These are phyloP conservation scores for Palythoa caribaeorum DNA, from an alignment of 92 coral and sea anemone species.

Conservation along the genomic window DNA sequence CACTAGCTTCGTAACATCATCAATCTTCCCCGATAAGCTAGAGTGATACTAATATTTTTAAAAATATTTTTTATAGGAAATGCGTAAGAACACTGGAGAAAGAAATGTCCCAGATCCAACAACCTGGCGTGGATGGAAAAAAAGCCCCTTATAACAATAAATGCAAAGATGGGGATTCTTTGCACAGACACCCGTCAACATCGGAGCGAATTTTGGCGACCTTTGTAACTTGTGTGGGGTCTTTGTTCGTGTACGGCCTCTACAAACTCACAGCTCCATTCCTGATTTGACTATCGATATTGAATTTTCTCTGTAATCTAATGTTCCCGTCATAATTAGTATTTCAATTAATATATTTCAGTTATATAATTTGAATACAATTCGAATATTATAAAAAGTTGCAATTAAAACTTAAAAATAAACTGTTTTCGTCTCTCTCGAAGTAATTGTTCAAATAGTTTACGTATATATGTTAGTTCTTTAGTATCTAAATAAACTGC, in stretches of 20 bases:
- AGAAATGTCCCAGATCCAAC: not conserved
- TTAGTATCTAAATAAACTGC: too few species aligned
- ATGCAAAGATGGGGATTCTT: not conserved
- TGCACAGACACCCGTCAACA: not conserved
- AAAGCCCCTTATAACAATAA: not conserved
- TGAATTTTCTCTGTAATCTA: not conserved
- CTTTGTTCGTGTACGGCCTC: slow-evolving; percentile 37
- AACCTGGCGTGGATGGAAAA: too few species aligned
- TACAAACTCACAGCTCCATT: slow-evolving; percentile 21
- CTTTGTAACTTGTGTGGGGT: slow-evolving; percentile 30
- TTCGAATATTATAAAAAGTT: too few species aligned
- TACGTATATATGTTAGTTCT: too few species aligned
- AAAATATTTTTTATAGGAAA: not conserved
- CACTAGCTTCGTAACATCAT: too few species aligned
- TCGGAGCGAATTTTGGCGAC: slow-evolving; percentile 13
- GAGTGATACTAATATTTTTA: too few species aligned
- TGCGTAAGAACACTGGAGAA: not conserved
- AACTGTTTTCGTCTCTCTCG: too few species aligned
- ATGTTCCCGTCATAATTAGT: not conserved
- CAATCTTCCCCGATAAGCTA: not conserved
- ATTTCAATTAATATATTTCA: too few species aligned
- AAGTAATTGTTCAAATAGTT: too few species aligned
- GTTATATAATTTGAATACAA: not conserved
- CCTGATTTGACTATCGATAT: not conserved
- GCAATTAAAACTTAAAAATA: too few species aligned